These are phyloP conservation scores for Aplochiton taeniatus DNA, from an alignment of 2,797 vertebrate species.

Conservation along the genomic window DNA sequence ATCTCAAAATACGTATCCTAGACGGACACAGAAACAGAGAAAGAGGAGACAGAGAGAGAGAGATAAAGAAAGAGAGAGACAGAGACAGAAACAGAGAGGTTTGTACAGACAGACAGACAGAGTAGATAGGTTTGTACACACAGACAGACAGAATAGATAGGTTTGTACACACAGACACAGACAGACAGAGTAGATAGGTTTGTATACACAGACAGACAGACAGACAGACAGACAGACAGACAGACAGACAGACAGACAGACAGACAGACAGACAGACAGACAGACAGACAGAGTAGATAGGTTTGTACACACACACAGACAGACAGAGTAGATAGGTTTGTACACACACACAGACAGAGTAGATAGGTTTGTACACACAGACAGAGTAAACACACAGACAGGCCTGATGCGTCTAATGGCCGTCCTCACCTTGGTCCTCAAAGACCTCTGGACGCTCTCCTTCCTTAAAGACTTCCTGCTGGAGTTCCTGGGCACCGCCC, in stretches of 20 bases:
- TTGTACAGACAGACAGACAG: neutral
- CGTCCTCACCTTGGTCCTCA: slow-evolving; percentile 18
- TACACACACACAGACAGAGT: neutral
- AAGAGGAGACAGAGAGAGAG: neutral
- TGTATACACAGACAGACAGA: neutral
- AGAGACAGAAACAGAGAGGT: neutral
- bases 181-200: neutral
- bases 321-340: neutral
- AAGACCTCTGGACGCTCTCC: slow-evolving; percentile 16
- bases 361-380: neutral
- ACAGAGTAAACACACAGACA: neutral
- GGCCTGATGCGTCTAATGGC: slow-evolving; percentile 14
- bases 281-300: neutral
- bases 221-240: neutral
- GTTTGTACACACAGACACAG: neutral
- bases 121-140: neutral
- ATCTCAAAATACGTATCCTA: no score
- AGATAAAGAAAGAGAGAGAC: neutral
- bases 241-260: neutral
- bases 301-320: slow-evolving; percentile 1
- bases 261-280: neutral
- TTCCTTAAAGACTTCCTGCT: slow-evolving; percentile 33
- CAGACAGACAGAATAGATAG: neutral
- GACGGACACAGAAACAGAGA: neutral
- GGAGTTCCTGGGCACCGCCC: slow-evolving; percentile 35